These are phyloP conservation scores for Leptinotarsa undecemlineata DNA, from an alignment of 1,140 invertebrate species.

Conservation along the genomic window DNA sequence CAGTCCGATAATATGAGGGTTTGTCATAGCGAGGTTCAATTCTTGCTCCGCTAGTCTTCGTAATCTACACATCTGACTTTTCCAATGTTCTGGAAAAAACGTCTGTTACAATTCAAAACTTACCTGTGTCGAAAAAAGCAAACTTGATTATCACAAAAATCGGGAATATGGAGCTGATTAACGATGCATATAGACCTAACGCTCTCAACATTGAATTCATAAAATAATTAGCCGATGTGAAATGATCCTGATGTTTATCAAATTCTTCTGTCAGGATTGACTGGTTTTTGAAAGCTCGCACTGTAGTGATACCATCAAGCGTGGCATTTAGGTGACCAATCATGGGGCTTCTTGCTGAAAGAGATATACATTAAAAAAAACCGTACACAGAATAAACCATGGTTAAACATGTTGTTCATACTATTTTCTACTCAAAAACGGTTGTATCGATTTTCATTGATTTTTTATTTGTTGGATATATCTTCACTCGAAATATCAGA, in stretches of 20 bases:
- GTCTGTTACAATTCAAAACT: no score
- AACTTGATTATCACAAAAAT: neutral
- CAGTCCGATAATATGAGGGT: no score
- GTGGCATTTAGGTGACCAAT: conserved; percentile 86
- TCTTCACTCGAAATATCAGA: no score
- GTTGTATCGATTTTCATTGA: no score
- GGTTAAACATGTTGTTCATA: no score
- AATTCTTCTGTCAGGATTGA: conserved; percentile 78
- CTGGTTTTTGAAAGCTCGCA: conserved; percentile 80
- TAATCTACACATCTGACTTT: no score
- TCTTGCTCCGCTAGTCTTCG: no score
- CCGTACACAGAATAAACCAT: no score
- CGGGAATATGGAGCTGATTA: neutral
- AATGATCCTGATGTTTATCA: conserved; percentile 75
- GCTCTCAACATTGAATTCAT: conserved; percentile 54
- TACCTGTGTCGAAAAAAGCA: neutral
- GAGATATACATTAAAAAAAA: neutral
- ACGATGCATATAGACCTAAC: neutral
- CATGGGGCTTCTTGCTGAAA: conserved; percentile 73
- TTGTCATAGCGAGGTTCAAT: no score
- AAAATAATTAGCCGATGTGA: conserved; percentile 63
- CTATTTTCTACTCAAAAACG: no score
- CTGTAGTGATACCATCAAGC: conserved; percentile 84
- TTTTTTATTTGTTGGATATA: no score
- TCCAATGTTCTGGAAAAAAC: no score